Percentiles rank a stretch among this genome's conserved stretches.
Conservation (phyloP, 1,140 invertebrate species). For the Harlomillsia oculata region DNA sequence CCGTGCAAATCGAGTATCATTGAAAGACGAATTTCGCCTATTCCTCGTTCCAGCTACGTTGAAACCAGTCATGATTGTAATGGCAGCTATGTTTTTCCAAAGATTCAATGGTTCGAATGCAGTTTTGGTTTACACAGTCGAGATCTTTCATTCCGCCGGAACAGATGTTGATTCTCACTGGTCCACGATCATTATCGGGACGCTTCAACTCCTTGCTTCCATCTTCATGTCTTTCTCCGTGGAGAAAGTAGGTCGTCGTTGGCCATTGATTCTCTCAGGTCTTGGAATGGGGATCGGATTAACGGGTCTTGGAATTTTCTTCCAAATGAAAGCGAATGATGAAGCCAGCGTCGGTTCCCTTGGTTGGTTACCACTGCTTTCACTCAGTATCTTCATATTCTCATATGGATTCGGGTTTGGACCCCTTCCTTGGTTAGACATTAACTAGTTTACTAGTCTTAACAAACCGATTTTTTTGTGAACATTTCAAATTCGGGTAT, state of each 20-base stretch:
- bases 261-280: slow-evolving; percentile 39
- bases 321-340: slow-evolving; percentile 26
- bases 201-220: slow-evolving; percentile 44
- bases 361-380: slow-evolving; percentile 41
- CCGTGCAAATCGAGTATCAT: too few relatives aligned
- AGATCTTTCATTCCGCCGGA: slow-evolving; percentile 53
- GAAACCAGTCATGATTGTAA: slow-evolving; percentile 40
- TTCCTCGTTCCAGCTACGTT: slow-evolving; percentile 29
- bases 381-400: slow-evolving; percentile 43
- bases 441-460: too few relatives aligned
- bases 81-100: slow-evolving; percentile 43
- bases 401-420: slow-evolving; percentile 50
- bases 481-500: too few relatives aligned
- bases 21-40: too few relatives aligned
- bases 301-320: slow-evolving; percentile 34
- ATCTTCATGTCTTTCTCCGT: slow-evolving; percentile 59
- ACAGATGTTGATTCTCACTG: slow-evolving; percentile 35
- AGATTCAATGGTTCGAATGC: slow-evolving; percentile 49
- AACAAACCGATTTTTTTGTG: too few relatives aligned
- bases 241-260: slow-evolving; percentile 55
- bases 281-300: slow-evolving; percentile 34
- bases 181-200: slow-evolving; percentile 43
- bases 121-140: slow-evolving; percentile 68
- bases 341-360: slow-evolving; percentile 32
- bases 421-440: slow-evolving; percentile 62